These are phyloP conservation scores for Sarcophaga variegata DNA, from an alignment of 2,888 invertebrate genomes.

Conservation along the genomic window DNA sequence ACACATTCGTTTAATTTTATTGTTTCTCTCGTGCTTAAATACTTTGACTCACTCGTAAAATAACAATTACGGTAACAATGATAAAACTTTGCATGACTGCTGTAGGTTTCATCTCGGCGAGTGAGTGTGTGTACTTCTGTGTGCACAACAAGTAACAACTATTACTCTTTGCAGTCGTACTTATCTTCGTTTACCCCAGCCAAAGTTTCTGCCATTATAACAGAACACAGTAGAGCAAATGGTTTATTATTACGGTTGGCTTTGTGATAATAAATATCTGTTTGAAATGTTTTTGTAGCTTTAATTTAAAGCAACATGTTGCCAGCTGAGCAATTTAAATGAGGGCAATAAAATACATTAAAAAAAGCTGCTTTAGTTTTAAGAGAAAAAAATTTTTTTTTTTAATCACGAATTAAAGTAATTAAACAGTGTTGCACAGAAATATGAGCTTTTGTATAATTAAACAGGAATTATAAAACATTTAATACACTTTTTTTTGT, in stretches of 20 bases:
- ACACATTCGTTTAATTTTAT: neutral
- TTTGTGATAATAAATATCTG: slow-evolving; percentile 5
- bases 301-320: slow-evolving; percentile 41
- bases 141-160: neutral
- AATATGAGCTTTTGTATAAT: neutral
- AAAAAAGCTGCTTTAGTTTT: neutral
- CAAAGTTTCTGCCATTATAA: no score
- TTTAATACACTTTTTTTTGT: no score
- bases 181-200: neutral
- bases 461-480: no score
- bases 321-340: neutral
- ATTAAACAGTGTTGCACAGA: neutral
- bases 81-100: slow-evolving; percentile 14
- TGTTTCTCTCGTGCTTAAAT: slow-evolving; percentile 5
- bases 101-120: no score
- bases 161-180: neutral
- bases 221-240: no score
- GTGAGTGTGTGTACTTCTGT: no score
- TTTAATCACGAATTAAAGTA: neutral
- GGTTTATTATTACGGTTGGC: neutral
- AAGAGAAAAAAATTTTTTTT: neutral
- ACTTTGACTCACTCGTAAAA: slow-evolving; percentile 58
- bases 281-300: slow-evolving; percentile 16
- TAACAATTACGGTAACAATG: slow-evolving; percentile 57
- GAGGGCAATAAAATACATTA: neutral